phyloP scores from a whole-genome alignment of 2,797 vertebrate species.

The Molossus molossus region DNA sequence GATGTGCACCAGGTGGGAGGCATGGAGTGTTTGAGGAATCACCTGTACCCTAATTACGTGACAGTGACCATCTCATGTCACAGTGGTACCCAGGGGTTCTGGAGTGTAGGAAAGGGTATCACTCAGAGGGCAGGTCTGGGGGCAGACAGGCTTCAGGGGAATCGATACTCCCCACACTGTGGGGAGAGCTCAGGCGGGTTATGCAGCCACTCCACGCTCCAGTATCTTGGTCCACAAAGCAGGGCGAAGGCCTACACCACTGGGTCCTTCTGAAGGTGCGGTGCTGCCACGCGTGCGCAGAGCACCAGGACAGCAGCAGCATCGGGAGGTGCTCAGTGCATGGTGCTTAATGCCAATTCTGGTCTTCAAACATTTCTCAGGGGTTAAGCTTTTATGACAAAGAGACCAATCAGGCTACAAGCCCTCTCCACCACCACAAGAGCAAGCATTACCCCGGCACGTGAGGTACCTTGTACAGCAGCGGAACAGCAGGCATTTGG shows the following conservation, averaged over 20 bases:
- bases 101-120: fast-evolving
- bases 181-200: not conserved
- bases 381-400: not conserved
- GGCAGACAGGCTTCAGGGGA: not conserved
- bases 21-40: not conserved
- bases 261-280: not conserved
- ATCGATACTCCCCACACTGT: fast-evolving
- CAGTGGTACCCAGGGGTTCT: not conserved
- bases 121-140: not conserved
- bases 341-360: not conserved
- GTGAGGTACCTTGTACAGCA: conserved; percentile 95
- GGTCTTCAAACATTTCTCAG: not conserved
- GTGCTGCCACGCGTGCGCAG: not conserved
- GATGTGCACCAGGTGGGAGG: not conserved
- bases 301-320: no score
- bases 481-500: conserved; percentile 93
- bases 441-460: not conserved
- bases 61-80: not conserved
- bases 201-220: not conserved
- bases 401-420: not conserved
- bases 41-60: not conserved
- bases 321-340: fast-evolving
- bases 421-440: not conserved
- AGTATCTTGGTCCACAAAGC: not conserved
- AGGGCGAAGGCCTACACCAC: fast-evolving